Percentiles rank a stretch among this genome's conserved stretches.
These are phyloP conservation scores for Heliconius nattereri DNA, from an alignment of 1,140 invertebrate genomes.

Conservation along the genomic window DNA sequence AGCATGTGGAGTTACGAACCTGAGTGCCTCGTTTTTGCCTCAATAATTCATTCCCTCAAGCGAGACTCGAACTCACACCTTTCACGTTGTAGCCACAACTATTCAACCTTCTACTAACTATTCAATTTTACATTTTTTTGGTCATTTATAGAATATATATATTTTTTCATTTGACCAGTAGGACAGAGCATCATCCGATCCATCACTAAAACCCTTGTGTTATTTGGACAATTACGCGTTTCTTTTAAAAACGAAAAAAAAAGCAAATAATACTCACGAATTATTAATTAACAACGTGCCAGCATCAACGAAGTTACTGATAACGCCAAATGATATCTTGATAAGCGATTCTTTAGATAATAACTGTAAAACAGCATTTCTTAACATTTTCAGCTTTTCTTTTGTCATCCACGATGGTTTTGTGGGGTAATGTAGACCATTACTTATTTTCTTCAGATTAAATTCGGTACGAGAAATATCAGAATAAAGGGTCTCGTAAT, in stretches of 20 bases:
- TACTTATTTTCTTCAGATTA: conserved; percentile 49
- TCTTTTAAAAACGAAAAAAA: neutral
- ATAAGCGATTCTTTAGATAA: conserved; percentile 63
- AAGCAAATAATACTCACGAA: conserved; percentile 12
- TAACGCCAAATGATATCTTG: conserved; percentile 64
- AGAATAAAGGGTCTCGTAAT: conserved; percentile 51
- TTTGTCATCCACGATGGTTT: conserved; percentile 66
- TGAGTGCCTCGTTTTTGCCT: no score
- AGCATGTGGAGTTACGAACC: no score
- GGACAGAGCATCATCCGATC: no score
- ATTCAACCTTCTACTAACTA: no score
- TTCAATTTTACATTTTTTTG: no score
- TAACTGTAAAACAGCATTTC: conserved; percentile 46
- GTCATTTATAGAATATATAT: no score
- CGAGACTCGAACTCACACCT: no score
- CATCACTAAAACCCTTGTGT: no score
- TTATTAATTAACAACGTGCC: conserved; percentile 68
- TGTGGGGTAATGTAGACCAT: conserved; percentile 51
- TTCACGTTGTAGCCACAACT: no score
- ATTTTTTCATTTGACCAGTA: no score
- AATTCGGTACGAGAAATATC: conserved; percentile 53
- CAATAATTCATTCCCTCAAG: no score
- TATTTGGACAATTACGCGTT: neutral
- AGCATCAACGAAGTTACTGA: conserved; percentile 69
- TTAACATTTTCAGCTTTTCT: conserved; percentile 51